A percentile compares a stretch with the other conserved stretches of the same genome.
Conservation (phyloP, 2,888 invertebrate genomes). For the Barypeithes pellucidus region DNA sequence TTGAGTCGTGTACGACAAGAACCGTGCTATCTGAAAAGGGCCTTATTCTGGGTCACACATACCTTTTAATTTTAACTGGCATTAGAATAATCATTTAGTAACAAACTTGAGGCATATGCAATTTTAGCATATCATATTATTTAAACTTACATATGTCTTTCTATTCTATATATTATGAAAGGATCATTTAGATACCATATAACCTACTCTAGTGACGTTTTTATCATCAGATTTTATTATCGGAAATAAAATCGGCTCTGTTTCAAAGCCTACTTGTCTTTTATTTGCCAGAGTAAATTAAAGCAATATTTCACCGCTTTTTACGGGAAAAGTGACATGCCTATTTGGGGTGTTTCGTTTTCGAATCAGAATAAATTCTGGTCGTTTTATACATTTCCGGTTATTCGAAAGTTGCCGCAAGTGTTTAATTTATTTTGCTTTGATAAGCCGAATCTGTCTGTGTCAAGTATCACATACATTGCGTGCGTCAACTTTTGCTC, state of each 20-base stretch:
- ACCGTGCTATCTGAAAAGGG: no score
- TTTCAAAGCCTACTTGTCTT: slow-evolving; percentile 13
- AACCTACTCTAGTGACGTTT: background rate
- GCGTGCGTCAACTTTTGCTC: no score
- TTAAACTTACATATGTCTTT: no score
- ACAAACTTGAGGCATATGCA: no score
- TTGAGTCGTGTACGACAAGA: no score
- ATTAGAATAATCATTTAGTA: no score
- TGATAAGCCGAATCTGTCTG: slow-evolving; percentile 1
- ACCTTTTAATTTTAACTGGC: no score
- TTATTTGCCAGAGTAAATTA: slow-evolving; percentile 35
- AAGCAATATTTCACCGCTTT: slow-evolving; percentile 34
- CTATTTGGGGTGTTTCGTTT: slow-evolving; percentile 34
- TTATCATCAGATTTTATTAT: slow-evolving; percentile 8
- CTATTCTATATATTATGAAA: no score
- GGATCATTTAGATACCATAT: no score
- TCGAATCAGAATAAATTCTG: slow-evolving; percentile 31
- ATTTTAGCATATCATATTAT: no score
- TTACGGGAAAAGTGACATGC: slow-evolving; percentile 31
- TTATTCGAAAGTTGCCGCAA: slow-evolving; percentile 10
- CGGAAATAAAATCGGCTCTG: background rate
- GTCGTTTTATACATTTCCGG: slow-evolving; percentile 28
- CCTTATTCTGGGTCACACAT: no score
- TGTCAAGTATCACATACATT: slow-evolving; percentile 6
- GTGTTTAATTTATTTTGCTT: slow-evolving; percentile 29